These are phyloP conservation scores for Phylloscopus trochiloides DNA, from an alignment of 2,113 vertebrate species.

Conservation along the genomic window DNA sequence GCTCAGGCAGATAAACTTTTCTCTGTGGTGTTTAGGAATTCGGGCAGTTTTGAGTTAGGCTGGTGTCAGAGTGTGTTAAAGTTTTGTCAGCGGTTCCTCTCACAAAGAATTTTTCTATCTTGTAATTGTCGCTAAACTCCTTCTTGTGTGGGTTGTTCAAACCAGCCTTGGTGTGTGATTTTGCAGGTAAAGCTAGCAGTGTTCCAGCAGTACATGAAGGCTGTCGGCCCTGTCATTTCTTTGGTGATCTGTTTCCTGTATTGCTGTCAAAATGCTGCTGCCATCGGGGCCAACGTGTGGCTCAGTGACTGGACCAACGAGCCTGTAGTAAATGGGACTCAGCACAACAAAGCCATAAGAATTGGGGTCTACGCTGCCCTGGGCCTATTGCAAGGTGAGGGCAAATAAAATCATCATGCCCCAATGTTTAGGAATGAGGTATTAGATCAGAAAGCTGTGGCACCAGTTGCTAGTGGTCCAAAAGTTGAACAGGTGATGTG, in stretches of 20 bases:
- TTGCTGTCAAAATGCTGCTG: constrained; percentile 83
- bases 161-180: background rate
- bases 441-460: background rate
- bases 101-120: background rate
- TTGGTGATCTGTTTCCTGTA: constrained; percentile 84
- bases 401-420: background rate
- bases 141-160: background rate
- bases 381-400: constrained; percentile 89
- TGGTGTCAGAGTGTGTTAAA: background rate
- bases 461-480: background rate
- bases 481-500: background rate
- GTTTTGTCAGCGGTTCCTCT: background rate
- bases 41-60: background rate
- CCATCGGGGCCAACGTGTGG: constrained; percentile 91
- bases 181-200: constrained; percentile 86
- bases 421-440: background rate
- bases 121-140: background rate
- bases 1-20: background rate
- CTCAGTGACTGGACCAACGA: constrained; percentile 94
- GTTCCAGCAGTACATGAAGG: constrained; percentile 88
- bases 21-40: background rate
- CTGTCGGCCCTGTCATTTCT: constrained; percentile 76
- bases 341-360: constrained; percentile 71
- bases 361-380: constrained; percentile 89
- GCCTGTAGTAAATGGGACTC: constrained; percentile 49